Conservation (phyloP, 2,113 vertebrate genomes). For the Marcusenius ussheri region DNA sequence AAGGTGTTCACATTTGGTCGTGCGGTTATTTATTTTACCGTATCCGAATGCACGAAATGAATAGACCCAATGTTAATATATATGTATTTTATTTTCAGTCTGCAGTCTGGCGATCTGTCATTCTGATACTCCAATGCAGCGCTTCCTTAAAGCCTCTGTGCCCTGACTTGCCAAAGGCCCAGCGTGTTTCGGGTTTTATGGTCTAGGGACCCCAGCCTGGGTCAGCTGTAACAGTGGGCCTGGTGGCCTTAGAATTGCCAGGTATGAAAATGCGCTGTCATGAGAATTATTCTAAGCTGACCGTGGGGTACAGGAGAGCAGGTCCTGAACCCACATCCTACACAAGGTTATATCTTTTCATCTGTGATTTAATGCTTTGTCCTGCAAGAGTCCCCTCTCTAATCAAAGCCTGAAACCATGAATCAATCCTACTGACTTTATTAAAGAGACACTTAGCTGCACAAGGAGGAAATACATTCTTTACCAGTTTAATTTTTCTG, state of each 20-base stretch:
- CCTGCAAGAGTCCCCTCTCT: slow-evolving; percentile 24
- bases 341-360: not conserved
- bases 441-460: slow-evolving; percentile 41
- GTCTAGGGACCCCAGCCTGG: not conserved
- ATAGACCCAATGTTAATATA: not conserved
- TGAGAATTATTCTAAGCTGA: not conserved
- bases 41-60: not conserved
- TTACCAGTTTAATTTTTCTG: not conserved
- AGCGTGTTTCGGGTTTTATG: not conserved
- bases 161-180: slow-evolving; percentile 8
- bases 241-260: not conserved
- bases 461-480: not conserved
- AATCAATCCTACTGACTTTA: slow-evolving; percentile 38
- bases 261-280: not conserved
- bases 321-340: not conserved
- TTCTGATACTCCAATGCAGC: not conserved
- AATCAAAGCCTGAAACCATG: slow-evolving; percentile 21
- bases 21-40: not conserved
- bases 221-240: not conserved
- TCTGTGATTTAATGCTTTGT: not conserved
- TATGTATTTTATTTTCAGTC: not conserved
- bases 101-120: not conserved
- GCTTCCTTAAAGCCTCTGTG: not conserved
- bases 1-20: not conserved
- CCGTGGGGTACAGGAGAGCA: not conserved